These are phyloP conservation scores for Zaprionus ornatus DNA, from an alignment of 1,140 invertebrate genomes.

Conservation along the genomic window DNA sequence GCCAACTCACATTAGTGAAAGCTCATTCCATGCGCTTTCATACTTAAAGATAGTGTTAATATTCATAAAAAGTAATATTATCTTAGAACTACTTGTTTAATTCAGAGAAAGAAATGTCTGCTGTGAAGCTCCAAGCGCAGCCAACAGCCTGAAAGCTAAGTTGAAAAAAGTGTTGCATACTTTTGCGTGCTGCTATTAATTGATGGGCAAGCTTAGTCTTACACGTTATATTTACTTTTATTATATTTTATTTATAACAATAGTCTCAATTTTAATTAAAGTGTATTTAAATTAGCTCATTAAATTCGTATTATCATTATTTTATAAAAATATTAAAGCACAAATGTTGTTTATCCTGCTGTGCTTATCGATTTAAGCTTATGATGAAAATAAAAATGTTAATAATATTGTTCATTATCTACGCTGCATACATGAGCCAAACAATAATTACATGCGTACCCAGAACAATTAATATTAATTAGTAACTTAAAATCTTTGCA, in stretches of 20 bases:
- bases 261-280: neutral
- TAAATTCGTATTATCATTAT: neutral
- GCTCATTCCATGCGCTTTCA: neutral
- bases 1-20: neutral
- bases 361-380: neutral
- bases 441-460: neutral
- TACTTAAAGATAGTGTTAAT: neutral
- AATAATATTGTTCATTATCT: neutral
- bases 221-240: too few species aligned
- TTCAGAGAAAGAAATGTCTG: neutral
- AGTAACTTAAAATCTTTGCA: neutral
- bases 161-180: slow-evolving; percentile 13
- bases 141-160: neutral
- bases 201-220: neutral
- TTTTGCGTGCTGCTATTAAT: slow-evolving; percentile 8
- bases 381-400: neutral
- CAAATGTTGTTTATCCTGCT: neutral
- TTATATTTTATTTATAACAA: neutral
- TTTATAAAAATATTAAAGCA: neutral
- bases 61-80: neutral
- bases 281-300: neutral
- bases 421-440: neutral
- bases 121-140: neutral
- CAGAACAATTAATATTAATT: neutral
- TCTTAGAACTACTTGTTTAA: neutral